These are phyloP conservation scores for Zaprionus camerounensis DNA, from an alignment of 1,140 invertebrate species.

Conservation along the genomic window DNA sequence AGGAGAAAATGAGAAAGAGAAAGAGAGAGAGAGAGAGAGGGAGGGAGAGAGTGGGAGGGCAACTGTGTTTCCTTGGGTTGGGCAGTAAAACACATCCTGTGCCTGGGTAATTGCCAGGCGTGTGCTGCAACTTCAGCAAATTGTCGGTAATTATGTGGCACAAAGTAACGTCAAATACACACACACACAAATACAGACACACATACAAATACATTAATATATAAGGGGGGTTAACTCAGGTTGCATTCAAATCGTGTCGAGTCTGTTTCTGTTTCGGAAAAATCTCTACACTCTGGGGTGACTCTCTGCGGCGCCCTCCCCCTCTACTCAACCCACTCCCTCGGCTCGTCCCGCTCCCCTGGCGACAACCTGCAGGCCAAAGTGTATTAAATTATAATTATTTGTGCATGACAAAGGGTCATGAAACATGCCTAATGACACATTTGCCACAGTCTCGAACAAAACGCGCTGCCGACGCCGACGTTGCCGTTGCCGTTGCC, in stretches of 20 bases:
- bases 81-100: constrained; percentile 78
- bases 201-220: constrained; percentile 18
- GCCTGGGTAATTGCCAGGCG: constrained; percentile 73
- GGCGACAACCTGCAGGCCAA: constrained; percentile 51
- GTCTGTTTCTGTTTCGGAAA: constrained; percentile 45
- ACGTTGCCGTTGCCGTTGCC: background rate
- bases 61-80: constrained; percentile 33
- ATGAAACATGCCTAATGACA: constrained; percentile 83
- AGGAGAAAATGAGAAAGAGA: no score
- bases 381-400: constrained; percentile 83
- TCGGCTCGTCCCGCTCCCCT: background rate
- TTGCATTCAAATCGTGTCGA: constrained; percentile 36
- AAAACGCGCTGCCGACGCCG: constrained; percentile 58
- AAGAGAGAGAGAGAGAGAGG: background rate
- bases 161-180: constrained; percentile 66
- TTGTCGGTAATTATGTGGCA: constrained; percentile 80
- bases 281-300: constrained; percentile 54
- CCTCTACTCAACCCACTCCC: background rate
- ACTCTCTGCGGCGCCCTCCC: background rate
- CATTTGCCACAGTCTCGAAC: constrained; percentile 79
- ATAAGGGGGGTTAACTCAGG: constrained; percentile 21
- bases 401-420: constrained; percentile 82
- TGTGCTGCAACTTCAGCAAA: constrained; percentile 80
- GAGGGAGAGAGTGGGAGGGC: background rate
- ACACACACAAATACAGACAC: constrained; percentile 2